Conservation (phyloP, 2,797 vertebrate species). For the Labroides dimidiatus region DNA sequence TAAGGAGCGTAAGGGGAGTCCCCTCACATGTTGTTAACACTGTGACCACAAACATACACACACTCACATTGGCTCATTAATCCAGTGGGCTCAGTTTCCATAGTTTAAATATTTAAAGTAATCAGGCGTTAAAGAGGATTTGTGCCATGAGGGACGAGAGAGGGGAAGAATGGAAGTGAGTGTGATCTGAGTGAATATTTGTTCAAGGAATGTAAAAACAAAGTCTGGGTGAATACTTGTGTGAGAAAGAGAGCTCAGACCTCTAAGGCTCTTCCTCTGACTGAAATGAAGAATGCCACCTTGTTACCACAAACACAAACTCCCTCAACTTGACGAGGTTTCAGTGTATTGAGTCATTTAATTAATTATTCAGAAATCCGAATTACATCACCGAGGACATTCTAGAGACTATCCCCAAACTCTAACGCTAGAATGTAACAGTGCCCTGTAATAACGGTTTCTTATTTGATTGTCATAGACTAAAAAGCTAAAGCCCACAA, state of each 20-base stretch:
- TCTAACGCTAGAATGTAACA: no score
- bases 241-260: not conserved
- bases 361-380: slow-evolving; percentile 36
- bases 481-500: no score
- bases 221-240: not conserved
- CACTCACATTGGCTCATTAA: not conserved
- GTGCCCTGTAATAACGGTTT: no score
- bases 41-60: not conserved
- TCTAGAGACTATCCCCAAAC: slow-evolving; percentile 1
- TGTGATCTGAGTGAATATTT: not conserved
- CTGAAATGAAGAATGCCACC: not conserved
- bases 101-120: slow-evolving; percentile 55
- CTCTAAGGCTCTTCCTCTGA: not conserved
- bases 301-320: not conserved
- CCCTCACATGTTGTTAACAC: slow-evolving; percentile 1
- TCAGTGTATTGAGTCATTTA: slow-evolving; percentile 31
- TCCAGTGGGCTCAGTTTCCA: slow-evolving; percentile 37
- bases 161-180: not conserved
- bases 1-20: slow-evolving; percentile 15
- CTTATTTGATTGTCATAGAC: no score
- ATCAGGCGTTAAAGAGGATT: slow-evolving; percentile 30
- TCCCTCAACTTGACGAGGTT: not conserved
- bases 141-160: not conserved
- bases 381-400: not conserved
- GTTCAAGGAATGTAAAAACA: slow-evolving; percentile 4